A percentile compares a stretch with the other conserved stretches of the same genome.
These are phyloP conservation scores for Parazoanthus darwini DNA, from an alignment of 92 coral and sea anemone species.

Conservation along the genomic window DNA sequence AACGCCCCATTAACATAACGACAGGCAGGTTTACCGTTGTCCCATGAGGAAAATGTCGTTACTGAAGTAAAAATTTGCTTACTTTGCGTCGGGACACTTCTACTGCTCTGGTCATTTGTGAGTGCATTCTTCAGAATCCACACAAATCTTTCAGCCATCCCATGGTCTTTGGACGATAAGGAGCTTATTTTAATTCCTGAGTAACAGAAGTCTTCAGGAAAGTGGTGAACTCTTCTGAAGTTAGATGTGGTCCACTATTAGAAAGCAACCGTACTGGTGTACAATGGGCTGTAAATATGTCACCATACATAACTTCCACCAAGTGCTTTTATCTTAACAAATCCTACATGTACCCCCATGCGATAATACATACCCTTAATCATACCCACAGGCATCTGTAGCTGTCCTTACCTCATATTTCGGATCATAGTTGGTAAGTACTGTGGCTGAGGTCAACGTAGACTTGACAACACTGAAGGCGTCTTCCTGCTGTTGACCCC, in stretches of 20 bases:
- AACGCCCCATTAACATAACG: slow-evolving; percentile 29
- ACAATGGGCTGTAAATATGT: slow-evolving; percentile 46
- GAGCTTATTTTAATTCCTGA: slow-evolving; percentile 26
- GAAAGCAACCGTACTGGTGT: slow-evolving; percentile 45
- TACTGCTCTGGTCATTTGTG: neutral
- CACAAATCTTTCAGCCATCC: slow-evolving; percentile 40
- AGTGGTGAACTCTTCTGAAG: slow-evolving; percentile 8
- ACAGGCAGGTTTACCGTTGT: slow-evolving; percentile 47
- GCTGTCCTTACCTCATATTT: too few relatives aligned
- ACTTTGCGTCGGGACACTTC: slow-evolving; percentile 27
- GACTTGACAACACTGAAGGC: too few relatives aligned
- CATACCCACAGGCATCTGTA: too few relatives aligned
- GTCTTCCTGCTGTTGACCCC: too few relatives aligned
- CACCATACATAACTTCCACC: neutral
- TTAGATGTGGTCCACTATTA: slow-evolving; percentile 41
- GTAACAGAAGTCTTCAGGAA: neutral
- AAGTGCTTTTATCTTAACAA: too few relatives aligned
- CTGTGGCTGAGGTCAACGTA: too few relatives aligned
- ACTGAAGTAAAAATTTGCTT: slow-evolving; percentile 20
- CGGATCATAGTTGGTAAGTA: too few relatives aligned
- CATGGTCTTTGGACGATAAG: slow-evolving; percentile 33
- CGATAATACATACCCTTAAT: too few relatives aligned
- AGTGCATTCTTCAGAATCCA: slow-evolving; percentile 13
- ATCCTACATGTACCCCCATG: too few relatives aligned
- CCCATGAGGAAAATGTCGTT: slow-evolving; percentile 39